These are phyloP conservation scores for Dorcus hopei DNA, from an alignment of 2,888 invertebrate species.

Conservation along the genomic window DNA sequence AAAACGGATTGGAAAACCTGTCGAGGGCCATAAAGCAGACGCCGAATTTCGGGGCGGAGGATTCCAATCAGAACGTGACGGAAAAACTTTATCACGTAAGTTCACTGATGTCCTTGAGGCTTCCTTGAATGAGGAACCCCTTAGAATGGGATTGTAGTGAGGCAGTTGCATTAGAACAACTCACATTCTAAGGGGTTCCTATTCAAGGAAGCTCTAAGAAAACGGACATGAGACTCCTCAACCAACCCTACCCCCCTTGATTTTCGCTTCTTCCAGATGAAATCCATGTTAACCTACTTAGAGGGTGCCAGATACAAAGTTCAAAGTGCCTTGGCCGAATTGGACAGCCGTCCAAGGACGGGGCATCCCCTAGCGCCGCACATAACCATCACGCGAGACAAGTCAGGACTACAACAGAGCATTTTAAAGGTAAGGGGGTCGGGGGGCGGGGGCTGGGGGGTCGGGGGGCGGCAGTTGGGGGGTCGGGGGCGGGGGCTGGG, in stretches of 20 bases:
- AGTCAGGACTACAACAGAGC: constrained; percentile 84
- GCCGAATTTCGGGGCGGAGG: constrained; percentile 81
- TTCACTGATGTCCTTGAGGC: constrained; percentile 19
- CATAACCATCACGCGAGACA: constrained; percentile 84
- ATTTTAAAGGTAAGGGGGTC: constrained; percentile 64
- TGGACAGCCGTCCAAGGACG: constrained; percentile 73
- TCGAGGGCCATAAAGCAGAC: constrained; percentile 83
- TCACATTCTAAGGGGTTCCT: no score
- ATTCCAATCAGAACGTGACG: constrained; percentile 86
- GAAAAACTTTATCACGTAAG: constrained; percentile 90
- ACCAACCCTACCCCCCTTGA: no score
- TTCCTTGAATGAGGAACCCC: no score
- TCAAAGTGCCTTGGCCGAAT: constrained; percentile 74
- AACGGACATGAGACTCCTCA: no score
- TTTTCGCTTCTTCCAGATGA: constrained; percentile 63
- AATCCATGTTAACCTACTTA: constrained; percentile 86
- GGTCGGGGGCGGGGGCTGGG: no score
- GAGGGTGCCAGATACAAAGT: constrained; percentile 90
- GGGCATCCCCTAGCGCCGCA: constrained; percentile 82
- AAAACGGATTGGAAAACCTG: constrained; percentile 84
- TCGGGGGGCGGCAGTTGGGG: not conserved
- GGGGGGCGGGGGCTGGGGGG: not conserved
- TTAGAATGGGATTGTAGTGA: no score
- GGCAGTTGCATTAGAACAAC: no score
- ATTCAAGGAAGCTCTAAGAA: no score